phyloP scores from a whole-genome alignment of 2,888 invertebrate genomes.

The Pyrocoelia pectoralis region DNA sequence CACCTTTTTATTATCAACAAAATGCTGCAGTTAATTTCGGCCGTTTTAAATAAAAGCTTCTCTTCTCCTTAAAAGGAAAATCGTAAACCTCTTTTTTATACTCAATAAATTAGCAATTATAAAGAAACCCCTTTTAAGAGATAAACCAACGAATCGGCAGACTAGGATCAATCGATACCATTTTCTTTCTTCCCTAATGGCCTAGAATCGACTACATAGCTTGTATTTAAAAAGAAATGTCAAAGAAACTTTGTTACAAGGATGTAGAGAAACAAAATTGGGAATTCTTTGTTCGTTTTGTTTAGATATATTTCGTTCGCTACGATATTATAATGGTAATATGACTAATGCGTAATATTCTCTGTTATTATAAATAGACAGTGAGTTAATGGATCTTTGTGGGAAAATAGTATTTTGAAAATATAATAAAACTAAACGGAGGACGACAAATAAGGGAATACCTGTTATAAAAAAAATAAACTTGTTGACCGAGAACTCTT shows the following conservation, averaged over 20 bases:
- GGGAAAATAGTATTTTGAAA: too few relatives aligned
- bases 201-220: neutral
- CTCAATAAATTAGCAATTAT: constrained; percentile 16
- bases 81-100: neutral
- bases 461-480: constrained; percentile 9
- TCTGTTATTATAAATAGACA: too few relatives aligned
- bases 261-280: neutral
- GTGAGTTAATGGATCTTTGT: too few relatives aligned
- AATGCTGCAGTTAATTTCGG: neutral
- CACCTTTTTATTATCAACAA: neutral
- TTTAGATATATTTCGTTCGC: neutral
- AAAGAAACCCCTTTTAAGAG: constrained; percentile 12
- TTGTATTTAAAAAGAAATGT: neutral
- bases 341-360: too few relatives aligned
- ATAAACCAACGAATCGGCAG: constrained; percentile 2
- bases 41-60: neutral
- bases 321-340: too few relatives aligned
- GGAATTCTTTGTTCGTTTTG: neutral
- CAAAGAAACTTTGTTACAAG: neutral
- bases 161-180: neutral
- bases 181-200: neutral
- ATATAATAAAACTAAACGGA: too few relatives aligned
- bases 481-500: constrained; percentile 17
- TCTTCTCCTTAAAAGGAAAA: neutral
- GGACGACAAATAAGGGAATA: too few relatives aligned